Base-by-base conservation (phyloP, 2,797 vertebrate genomes). In the Syngnathus acus region DNA sequence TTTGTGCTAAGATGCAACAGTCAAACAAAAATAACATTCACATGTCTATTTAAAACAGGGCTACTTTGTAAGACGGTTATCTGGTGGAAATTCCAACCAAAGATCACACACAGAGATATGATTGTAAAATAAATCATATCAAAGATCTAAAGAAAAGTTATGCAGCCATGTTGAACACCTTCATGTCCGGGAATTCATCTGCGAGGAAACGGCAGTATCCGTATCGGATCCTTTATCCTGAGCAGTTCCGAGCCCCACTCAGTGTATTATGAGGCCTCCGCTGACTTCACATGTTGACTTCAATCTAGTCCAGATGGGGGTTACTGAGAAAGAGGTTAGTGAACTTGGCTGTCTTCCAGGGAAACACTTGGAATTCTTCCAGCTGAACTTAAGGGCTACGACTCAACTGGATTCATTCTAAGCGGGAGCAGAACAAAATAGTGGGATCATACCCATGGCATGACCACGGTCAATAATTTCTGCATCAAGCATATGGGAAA, bases 321-420 rank as follows among this genome's bases (percentile, higher is more conserved):
- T 65, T 67, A 68, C 65, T 72, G 70, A 74, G 78, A 76, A 75
- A 65, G 65, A 79, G 75, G 70, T 57, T 16, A 3, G 55, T 58
- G 71, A 72, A 73, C 77, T 78, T 83, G 82, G 79, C 77, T 8
- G 0, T 1, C 21, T 51, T 78, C 81, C 84, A 84, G 67, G 51
- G 32, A 47, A 62, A 67, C 69, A 76, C 71, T 59, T 72, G 78
- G 68, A 77, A 84, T 82, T 70, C 72, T 73, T 75, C 65, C 17
- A 37, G 76, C 69, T 82, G 69, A 79, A 74, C 74, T 83, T 86
- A 81, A 67, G 2, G 65, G 38, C 67, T 66, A 66, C 55, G 68
- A 71, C 75, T 37, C 14, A 37, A 57, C 26, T 57, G 3, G 71
- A 69, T 73, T 77, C 77, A 50, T 68, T 69, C 66, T 79, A 42